These are phyloP conservation scores for Antigone vipio DNA, from an alignment of 2,113 vertebrate genomes.

Conservation along the genomic window DNA sequence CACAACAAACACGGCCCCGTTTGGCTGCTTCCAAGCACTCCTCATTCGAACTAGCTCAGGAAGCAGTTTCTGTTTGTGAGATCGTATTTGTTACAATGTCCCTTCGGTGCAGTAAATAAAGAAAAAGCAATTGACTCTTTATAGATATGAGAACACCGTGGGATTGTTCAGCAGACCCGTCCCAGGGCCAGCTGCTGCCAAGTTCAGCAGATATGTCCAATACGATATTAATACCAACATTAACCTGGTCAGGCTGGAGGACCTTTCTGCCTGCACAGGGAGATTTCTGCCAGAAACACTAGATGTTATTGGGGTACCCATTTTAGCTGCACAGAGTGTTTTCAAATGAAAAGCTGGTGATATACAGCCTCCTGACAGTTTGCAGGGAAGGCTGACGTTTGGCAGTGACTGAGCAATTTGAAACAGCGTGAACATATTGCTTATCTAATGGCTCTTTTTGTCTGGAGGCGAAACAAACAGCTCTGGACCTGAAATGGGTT, in stretches of 20 bases:
- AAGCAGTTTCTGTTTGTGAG: neutral
- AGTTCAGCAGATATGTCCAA: accelerated
- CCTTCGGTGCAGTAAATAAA: neutral
- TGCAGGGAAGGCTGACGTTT: neutral
- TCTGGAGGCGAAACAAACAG: neutral
- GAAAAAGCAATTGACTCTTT: neutral
- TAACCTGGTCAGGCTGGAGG: neutral
- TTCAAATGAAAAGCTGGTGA: neutral
- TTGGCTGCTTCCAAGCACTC: neutral
- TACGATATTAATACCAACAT: accelerated
- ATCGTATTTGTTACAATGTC: neutral
- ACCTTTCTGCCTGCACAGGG: neutral
- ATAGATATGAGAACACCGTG: neutral
- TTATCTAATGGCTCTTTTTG: neutral
- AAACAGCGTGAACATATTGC: neutral
- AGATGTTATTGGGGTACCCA: accelerated
- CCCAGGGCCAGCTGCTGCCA: neutral
- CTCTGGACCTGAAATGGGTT: neutral
- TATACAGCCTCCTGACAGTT: neutral
- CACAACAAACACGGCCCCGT: neutral
- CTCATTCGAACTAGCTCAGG: neutral
- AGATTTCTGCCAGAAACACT: neutral
- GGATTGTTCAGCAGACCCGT: neutral
- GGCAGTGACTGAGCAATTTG: neutral
- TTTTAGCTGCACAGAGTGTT: neutral